phyloP scores from a whole-genome alignment of 2,113 vertebrate species.

The Notarius lentiginosus region DNA sequence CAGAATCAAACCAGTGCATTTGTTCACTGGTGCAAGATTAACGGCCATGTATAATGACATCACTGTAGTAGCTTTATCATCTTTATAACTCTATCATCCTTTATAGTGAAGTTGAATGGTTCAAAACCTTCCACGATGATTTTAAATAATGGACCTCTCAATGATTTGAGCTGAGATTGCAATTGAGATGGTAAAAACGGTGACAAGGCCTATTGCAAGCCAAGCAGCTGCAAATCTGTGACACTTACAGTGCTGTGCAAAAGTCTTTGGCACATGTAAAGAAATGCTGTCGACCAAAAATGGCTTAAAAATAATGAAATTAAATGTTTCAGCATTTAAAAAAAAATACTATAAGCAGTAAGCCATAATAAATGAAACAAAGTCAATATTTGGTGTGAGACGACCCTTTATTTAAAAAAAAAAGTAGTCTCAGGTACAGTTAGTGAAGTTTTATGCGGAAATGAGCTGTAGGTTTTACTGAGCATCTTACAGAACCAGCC shows the following conservation, averaged over 20 bases:
- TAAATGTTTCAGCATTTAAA: too few species aligned
- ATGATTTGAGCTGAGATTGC: neutral
- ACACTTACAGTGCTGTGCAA: neutral
- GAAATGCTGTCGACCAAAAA: too few species aligned
- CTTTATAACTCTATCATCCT: neutral
- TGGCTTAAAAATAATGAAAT: too few species aligned
- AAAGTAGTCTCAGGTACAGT: too few species aligned
- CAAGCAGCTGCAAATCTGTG: neutral
- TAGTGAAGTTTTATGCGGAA: too few species aligned
- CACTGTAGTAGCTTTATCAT: neutral
- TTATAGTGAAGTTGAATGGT: neutral
- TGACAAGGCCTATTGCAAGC: neutral
- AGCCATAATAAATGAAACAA: too few species aligned
- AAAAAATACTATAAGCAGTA: too few species aligned
- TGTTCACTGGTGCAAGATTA: neutral
- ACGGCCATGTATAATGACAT: neutral
- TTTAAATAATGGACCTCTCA: neutral
- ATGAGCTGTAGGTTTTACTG: too few species aligned
- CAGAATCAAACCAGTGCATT: neutral
- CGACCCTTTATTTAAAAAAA: too few species aligned
- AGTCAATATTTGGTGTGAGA: too few species aligned
- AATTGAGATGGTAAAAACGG: neutral
- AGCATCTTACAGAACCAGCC: too few species aligned
- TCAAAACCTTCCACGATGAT: neutral
- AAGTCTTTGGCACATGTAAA: too few species aligned